Base-by-base conservation (phyloP, 1,140 invertebrate species). In the Helicoverpa armigera region DNA sequence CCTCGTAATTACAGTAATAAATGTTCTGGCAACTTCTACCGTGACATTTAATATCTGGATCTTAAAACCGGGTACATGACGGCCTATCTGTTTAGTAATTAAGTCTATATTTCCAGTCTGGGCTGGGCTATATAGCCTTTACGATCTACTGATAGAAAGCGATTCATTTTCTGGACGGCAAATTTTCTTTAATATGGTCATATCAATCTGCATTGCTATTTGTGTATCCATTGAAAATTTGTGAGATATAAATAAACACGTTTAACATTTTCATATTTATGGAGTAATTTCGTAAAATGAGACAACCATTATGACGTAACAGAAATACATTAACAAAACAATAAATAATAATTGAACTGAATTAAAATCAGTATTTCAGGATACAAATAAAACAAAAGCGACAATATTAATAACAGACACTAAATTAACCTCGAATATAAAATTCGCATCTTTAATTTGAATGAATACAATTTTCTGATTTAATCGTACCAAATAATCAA, bases 1-100 rank as follows among this genome's bases (percentile, higher is more conserved):
- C 48, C 61, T 51, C 16, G 48, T 69, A 69, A 69, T 69, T 51
- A 69, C 65, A 23, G 51, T 69, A 51, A 69, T 69, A 69, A 69
- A 69, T 51, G 65, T 5, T 16, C 65, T 51, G 65, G 65, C 48
- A 69, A 23, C 48, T 69, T 23, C 11, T 16, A 18, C 11, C 48
- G 65, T 50, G 65, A 43, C 48, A 51, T 51, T 69, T 69, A 51
- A 69, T 69, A 50, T 51, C 43, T 16, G 11, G 65, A 51, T 69
- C 61, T 65, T 43, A 65, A 65, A 43, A 65, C 35, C 14, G n/a
- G 29, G 61, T 14, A 65, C n/a, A 65, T 43, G 31, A 65, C 35
- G 12, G 65, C 43, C 65, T 50, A 50, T 69, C 50, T 18, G 50
- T 69, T 69, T 50, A 50, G 65, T 50, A 69, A 69, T 69, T 69